A percentile compares a stretch with the other conserved stretches of the same genome.
phyloP scores from a whole-genome alignment of 2,797 vertebrate genomes.

The Okamejei kenojei region DNA sequence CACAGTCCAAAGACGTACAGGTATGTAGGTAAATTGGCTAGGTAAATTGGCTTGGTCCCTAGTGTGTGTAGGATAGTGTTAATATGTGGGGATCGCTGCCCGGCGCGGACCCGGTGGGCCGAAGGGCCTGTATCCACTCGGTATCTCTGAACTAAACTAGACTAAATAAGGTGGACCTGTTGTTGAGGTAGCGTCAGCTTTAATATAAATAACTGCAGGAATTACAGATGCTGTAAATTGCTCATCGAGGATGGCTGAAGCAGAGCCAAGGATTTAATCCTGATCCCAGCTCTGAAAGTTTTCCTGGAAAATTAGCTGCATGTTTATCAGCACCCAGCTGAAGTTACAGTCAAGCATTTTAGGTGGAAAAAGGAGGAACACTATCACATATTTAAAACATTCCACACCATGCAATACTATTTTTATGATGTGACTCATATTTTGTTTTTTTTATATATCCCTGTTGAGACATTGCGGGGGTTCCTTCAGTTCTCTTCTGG shows the following conservation, averaged over 20 bases:
- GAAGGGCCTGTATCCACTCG: too few species aligned
- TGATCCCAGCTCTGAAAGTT: not conserved
- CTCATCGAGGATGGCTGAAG: not conserved
- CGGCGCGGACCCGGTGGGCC: too few species aligned
- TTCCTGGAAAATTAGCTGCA: constrained; percentile 8
- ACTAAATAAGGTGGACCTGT: too few species aligned
- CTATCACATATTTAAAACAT: constrained; percentile 37
- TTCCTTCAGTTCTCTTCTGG: constrained; percentile 57
- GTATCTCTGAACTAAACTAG: too few species aligned
- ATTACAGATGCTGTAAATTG: not conserved
- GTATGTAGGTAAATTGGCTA: too few species aligned
- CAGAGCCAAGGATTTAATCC: constrained; percentile 16
- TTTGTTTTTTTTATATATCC: constrained; percentile 50
- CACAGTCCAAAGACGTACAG: too few species aligned
- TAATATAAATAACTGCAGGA: constrained; percentile 12
- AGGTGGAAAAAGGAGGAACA: constrained; percentile 10
- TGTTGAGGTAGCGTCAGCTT: not conserved
- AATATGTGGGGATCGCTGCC: too few species aligned
- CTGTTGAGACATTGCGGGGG: constrained; percentile 52
- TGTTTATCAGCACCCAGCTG: constrained; percentile 12
- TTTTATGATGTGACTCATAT: constrained; percentile 45
- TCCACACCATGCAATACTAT: constrained; percentile 50
- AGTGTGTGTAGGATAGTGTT: too few species aligned
- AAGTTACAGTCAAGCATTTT: constrained; percentile 10
- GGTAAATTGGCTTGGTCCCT: too few species aligned